Percentiles rank a stretch among this genome's conserved stretches.
These are phyloP conservation scores for human DNA, from an alignment of 2,113 vertebrate genomes.

Conservation along the genomic window DNA sequence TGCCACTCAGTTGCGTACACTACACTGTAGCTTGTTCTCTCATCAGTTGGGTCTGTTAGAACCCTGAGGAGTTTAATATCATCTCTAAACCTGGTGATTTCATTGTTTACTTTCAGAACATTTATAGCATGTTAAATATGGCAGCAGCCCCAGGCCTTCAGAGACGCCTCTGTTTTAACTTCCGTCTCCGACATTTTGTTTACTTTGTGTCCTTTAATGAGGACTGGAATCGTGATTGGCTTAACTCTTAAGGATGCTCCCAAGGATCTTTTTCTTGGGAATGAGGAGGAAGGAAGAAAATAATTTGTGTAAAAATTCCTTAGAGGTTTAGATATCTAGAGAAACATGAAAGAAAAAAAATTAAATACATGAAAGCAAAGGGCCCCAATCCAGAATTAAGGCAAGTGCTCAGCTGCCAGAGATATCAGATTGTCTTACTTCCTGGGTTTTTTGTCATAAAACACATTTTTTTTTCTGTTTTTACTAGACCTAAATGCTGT, in stretches of 20 bases:
- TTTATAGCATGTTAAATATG: background rate
- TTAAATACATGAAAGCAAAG: background rate
- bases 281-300: background rate
- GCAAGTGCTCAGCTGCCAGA: background rate
- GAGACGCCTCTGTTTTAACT: background rate
- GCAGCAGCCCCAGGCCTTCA: background rate
- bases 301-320: background rate
- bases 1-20: background rate
- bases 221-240: background rate
- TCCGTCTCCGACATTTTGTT: constrained; percentile 12
- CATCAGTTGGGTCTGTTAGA: background rate
- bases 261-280: background rate
- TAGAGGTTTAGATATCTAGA: background rate
- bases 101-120: constrained; percentile 12
- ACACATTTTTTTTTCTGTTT: background rate
- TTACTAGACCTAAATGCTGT: background rate
- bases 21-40: background rate
- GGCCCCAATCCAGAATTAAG: background rate
- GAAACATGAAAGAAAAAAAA: background rate
- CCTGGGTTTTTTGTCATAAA: background rate
- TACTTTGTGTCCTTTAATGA: constrained; percentile 19
- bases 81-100: constrained; percentile 18
- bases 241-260: background rate
- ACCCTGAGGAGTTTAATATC: background rate
- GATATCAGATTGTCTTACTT: background rate